Base-by-base conservation (phyloP, 2,888 invertebrate species). In the Stramonita haemastoma region DNA sequence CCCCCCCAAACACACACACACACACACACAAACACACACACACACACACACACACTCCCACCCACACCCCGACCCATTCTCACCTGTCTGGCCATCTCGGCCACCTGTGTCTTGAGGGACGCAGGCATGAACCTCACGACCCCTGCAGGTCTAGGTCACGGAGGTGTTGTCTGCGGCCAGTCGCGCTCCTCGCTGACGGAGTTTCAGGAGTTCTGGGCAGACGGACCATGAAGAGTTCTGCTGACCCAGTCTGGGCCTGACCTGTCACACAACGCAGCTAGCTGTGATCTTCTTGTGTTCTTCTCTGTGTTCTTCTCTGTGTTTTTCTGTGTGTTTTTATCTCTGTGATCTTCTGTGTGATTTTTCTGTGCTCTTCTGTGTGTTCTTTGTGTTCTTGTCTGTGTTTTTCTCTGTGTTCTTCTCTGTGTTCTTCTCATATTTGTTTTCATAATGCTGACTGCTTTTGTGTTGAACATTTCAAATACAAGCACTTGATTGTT, bases 161-260 rank as follows among this genome's bases (percentile, higher is more conserved):
- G 93, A 15, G 15, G 93, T 92, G 36, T 90, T 88, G 22, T 92
- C 92, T 5, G 90, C 79, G 19, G 93, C 90, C 4, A 95, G 92
- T 34, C 93, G 90, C 1, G 95, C 94, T 36, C 95, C 95, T 95
- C 95, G 79, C 92, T 91, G 17, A 93, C 94, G 93, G 90, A 8
- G 95, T 93, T 73, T 92, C 91, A 6, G 95, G 95, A 0, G 91
- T 87, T 5, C 91, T 91, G 22, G 94, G 93, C 36, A 95, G 91
- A 86, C 94, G 93, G 11, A 95, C 87, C 15, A 93, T 94, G 93
- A 95, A 95, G 79, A 94, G 88, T 90, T 95, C 95, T 5, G 91
- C 81, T 88, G 91, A 26, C 91, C 90, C 15, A 92, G 89, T 88
- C 91, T 91, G 32, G 93, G 93, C 46, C 90, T 91, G 19, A 94